These are phyloP conservation scores for Arenicola marina DNA, from an alignment of 2,888 invertebrate species.

Conservation along the genomic window DNA sequence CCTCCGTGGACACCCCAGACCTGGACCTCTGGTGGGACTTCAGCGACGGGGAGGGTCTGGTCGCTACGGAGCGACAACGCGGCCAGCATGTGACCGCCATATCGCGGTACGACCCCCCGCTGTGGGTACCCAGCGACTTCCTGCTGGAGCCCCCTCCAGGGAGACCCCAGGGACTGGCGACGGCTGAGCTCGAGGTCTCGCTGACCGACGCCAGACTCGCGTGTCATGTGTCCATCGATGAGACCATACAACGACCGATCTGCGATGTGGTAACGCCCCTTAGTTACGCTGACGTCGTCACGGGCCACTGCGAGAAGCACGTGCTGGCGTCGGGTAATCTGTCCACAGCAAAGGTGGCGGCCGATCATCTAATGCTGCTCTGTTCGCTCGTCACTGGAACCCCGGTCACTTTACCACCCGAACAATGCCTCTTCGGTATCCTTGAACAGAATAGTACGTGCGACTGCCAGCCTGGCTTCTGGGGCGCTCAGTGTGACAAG, in stretches of 20 bases:
- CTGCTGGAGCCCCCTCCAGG: neutral
- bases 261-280: neutral
- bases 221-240: too few species aligned
- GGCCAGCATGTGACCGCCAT: neutral
- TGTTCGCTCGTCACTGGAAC: neutral
- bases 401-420: neutral
- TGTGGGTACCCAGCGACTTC: neutral
- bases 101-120: neutral
- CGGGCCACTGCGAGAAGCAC: neutral
- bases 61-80: neutral
- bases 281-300: neutral
- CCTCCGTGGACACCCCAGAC: conserved; percentile 33
- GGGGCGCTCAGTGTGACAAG: conserved; percentile 3
- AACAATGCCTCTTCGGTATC: neutral
- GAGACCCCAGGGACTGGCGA: neutral
- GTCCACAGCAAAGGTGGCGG: neutral
- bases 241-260: neutral
- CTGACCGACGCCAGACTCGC: neutral
- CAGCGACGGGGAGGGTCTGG: conserved; percentile 25
- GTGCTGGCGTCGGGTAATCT: neutral
- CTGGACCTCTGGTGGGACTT: conserved; percentile 40
- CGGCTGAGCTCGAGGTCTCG: neutral
- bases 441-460: neutral
- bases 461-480: conserved; percentile 7
- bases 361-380: neutral